Evolutionary conservation across 2,888 invertebrate species (phyloP).

Genomic region (Limnephilus rhombicus): DNA sequence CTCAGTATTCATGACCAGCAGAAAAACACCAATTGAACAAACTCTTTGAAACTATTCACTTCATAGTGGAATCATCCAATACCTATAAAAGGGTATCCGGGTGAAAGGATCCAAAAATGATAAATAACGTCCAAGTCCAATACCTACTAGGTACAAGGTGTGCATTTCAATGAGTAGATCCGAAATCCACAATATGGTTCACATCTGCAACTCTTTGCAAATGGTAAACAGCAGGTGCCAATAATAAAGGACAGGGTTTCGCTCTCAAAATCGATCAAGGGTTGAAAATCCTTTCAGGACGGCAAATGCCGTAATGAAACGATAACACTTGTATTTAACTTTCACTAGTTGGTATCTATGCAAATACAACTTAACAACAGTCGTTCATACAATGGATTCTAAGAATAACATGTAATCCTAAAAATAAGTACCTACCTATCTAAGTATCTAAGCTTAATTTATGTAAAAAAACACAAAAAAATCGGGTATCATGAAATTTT

Average conservation of each 20-base stretch:
- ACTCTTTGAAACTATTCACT: background rate
- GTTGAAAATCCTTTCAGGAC: conserved; percentile 37
- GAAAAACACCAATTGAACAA: background rate
- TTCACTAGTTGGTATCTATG: background rate
- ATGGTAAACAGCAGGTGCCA: conserved; percentile 62
- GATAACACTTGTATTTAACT: conserved; percentile 30
- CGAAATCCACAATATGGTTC: conserved; percentile 6
- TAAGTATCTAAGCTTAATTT: background rate
- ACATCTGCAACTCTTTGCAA: conserved; percentile 53
- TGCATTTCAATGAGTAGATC: conserved; percentile 5
- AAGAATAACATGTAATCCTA: background rate
- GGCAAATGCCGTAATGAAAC: conserved; percentile 24
- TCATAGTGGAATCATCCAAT: background rate
- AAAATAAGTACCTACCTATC: background rate
- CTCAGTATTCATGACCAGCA: background rate
- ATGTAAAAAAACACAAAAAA: too few relatives aligned
- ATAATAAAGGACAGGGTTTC: conserved; percentile 54
- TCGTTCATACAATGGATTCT: background rate
- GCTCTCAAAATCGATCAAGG: conserved; percentile 55
- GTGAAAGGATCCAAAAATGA: background rate
- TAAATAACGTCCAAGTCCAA: background rate
- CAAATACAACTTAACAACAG: background rate
- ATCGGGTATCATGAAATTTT: too few relatives aligned
- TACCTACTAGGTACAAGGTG: background rate
- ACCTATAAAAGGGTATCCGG: background rate